Evolutionary conservation across 1,140 invertebrate species (phyloP).

Genomic region (Tetragonula clypearis): DNA sequence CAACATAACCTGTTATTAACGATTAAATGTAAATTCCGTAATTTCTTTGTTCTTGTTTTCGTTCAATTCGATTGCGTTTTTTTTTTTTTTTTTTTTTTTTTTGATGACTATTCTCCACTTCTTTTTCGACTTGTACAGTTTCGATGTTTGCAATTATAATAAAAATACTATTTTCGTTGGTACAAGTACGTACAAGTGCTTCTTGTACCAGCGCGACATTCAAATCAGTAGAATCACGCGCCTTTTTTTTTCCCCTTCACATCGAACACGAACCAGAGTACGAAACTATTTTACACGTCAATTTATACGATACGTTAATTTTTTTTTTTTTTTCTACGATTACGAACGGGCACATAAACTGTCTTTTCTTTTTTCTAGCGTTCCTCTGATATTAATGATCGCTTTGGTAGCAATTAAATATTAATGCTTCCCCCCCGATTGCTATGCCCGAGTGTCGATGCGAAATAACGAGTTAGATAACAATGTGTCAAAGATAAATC

Average conservation of each 20-base stretch:
- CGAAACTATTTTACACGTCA: neutral
- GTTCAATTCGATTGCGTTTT: neutral
- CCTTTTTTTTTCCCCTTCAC: neutral
- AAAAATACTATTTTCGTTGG: neutral
- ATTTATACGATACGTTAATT: neutral
- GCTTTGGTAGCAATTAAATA: too few species aligned
- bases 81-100: neutral
- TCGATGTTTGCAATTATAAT: neutral
- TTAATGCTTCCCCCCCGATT: too few species aligned
- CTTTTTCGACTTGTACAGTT: too few species aligned
- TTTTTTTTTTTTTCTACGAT: too few species aligned
- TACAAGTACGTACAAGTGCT: neutral
- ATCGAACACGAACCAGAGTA: neutral
- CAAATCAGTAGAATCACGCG: neutral
- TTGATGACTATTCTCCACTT: too few species aligned
- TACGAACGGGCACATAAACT: too few species aligned
- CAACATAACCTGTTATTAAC: too few species aligned
- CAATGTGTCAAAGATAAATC: neutral
- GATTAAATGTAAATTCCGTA: too few species aligned
- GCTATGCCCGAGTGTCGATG: neutral
- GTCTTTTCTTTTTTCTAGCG: too few species aligned
- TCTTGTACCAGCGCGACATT: neutral
- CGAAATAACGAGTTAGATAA: neutral
- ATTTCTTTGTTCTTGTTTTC: neutral
- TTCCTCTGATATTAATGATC: neutral